phyloP scores from a whole-genome alignment of 2,797 vertebrate species.

The Lacerta agilis region DNA sequence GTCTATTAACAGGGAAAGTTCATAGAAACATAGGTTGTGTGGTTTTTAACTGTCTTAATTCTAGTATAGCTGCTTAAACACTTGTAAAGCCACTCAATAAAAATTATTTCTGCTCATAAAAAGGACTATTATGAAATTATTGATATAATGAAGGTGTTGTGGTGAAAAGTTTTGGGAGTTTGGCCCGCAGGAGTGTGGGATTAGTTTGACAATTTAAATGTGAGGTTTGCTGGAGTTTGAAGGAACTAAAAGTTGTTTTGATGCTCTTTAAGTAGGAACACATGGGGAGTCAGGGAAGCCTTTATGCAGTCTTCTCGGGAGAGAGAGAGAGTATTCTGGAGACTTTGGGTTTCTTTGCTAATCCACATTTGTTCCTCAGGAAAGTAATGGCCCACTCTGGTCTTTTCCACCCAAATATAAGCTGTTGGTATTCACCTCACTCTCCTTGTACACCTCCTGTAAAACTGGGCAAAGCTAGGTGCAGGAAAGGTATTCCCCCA shows the following conservation, averaged over 20 bases:
- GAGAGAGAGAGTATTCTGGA: neutral
- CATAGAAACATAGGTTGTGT: neutral
- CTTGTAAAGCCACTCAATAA: conserved; percentile 25
- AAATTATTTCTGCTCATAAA: conserved; percentile 17
- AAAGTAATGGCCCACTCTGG: neutral
- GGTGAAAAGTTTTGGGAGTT: conserved; percentile 34
- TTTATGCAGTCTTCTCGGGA: neutral
- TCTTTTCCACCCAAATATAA: neutral
- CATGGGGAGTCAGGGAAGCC: neutral
- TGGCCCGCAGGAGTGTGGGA: conserved; percentile 10
- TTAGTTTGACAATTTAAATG: conserved; percentile 50
- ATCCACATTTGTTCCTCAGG: neutral
- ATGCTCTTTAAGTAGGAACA: conserved; percentile 51
- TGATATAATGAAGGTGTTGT: conserved; percentile 31
- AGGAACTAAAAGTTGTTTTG: conserved; percentile 47
- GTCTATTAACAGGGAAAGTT: neutral
- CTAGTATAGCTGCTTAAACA: conserved; percentile 22
- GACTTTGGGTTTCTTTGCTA: neutral
- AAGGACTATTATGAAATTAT: conserved; percentile 49
- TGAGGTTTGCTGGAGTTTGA: conserved; percentile 22
- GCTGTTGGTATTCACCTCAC: neutral
- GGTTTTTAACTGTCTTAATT: conserved; percentile 19
- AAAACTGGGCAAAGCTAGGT: neutral
- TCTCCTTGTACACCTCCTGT: neutral
- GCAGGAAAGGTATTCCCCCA: neutral